Evolutionary conservation across 1,140 invertebrate species (phyloP), one percentile per base, ranked within the genome.

Genomic region (Chrysoperla carnea): DNA sequence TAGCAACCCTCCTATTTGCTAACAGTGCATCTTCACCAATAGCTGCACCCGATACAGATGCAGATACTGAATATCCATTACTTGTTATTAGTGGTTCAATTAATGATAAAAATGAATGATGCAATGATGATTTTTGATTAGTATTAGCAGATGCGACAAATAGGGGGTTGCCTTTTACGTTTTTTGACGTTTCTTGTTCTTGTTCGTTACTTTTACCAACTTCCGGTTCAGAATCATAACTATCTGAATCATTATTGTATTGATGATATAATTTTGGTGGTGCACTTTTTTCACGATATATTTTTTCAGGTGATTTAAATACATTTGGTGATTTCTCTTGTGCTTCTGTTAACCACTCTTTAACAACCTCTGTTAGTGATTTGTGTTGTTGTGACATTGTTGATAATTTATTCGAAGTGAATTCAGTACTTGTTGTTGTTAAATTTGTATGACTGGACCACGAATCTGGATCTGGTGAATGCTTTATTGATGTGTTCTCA

Each of bases 301-400:
- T 57, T 1, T 46, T 49, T 8, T 45, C 45, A 3, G 59, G 57
- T 37, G 53, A 56, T 40, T 61, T 61, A 15, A 61, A 49, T 17
- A 61, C 49, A 36, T 61, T 57, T 0, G 59, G 59, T 7, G 57
- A 58, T 6, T 45, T 50, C 47, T 61, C 57, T 9, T 57, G 48
- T 3, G 59, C 59, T 46, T 50, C 50, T 29, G 37, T 49, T 55
- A 61, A 59, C 59, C 59, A 61, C 29, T 59, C 54, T 39, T 52
- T 59, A 7, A 61, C 59, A 8, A 57, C 59, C 17, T 48, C 38
- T 0, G 58, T 61, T 38, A 61, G 58, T 9, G 57, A 38, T 8
- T 13, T 38, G 9, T 23, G 8, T 13, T 38, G 37, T 8, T 38
- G n/a, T 36, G 12, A 36, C 33, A 36, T 36, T 13, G 33, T 13